Conservation (phyloP, 2,888 invertebrate genomes). For the Microchrysa polita region DNA sequence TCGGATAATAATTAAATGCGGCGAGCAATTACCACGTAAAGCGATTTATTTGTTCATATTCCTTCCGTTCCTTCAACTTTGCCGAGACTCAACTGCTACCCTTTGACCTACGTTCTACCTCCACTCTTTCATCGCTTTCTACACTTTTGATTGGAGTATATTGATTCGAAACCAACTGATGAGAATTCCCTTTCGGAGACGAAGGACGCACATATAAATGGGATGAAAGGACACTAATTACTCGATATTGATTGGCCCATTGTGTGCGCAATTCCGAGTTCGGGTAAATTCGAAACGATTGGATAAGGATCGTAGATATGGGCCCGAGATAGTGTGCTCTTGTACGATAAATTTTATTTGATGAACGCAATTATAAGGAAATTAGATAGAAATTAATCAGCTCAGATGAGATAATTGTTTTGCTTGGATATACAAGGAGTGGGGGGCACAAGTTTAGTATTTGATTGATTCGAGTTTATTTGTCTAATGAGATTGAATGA, state of each 20-base stretch:
- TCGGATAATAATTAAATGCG: conserved; percentile 41
- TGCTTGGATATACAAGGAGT: conserved; percentile 28
- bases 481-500: conserved; percentile 35
- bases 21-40: conserved; percentile 32
- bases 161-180: conserved; percentile 22
- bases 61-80: neutral
- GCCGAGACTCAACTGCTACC: neutral
- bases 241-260: conserved; percentile 39
- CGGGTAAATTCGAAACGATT: conserved; percentile 14
- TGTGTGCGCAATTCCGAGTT: conserved; percentile 17
- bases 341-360: conserved; percentile 38
- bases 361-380: conserved; percentile 44
- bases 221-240: conserved; percentile 17
- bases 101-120: too few relatives aligned
- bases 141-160: conserved; percentile 22
- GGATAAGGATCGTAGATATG: conserved; percentile 34
- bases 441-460: too few relatives aligned
- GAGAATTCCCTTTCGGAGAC: neutral
- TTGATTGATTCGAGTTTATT: conserved; percentile 38
- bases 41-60: conserved; percentile 30
- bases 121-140: neutral
- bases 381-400: conserved; percentile 41
- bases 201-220: conserved; percentile 16
- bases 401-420: conserved; percentile 40
- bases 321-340: conserved; percentile 5